These are phyloP conservation scores for Drosophila eugracilis DNA, from an alignment of 1,140 invertebrate genomes.

Conservation along the genomic window DNA sequence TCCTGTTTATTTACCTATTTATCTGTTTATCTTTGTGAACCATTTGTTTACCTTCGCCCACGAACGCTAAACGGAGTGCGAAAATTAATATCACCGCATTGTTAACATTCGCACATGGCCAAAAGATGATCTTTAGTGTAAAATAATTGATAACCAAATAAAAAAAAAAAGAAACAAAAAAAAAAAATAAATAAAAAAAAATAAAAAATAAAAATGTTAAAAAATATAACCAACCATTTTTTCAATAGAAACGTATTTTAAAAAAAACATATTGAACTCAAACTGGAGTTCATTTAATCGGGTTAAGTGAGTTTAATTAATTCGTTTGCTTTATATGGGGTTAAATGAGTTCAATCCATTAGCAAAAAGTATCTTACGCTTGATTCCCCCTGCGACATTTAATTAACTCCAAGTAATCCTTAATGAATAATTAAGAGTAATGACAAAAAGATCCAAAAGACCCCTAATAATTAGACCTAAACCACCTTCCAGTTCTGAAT, in stretches of 20 bases:
- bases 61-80: constrained; percentile 31
- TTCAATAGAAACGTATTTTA: too few relatives aligned
- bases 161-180: background rate
- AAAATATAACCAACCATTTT: too few relatives aligned
- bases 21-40: constrained; percentile 18
- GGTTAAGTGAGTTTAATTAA: too few relatives aligned
- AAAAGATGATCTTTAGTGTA: background rate
- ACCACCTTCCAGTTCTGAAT: background rate
- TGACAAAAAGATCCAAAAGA: background rate
- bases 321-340: too few relatives aligned
- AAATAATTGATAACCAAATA: constrained; percentile 7
- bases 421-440: background rate
- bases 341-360: background rate
- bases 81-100: constrained; percentile 13
- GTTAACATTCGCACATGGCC: constrained; percentile 57
- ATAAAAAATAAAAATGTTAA: too few relatives aligned
- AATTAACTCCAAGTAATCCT: background rate
- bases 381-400: background rate
- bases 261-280: too few relatives aligned
- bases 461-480: too few relatives aligned
- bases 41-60: constrained; percentile 20
- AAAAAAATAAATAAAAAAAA: background rate
- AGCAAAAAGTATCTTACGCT: background rate
- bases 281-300: too few relatives aligned
- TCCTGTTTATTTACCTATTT: constrained; percentile 61